A percentile compares a stretch with the other conserved stretches of the same genome.
Conservation (phyloP, 2,888 invertebrate species). For the Ferdinandea cuprea region DNA sequence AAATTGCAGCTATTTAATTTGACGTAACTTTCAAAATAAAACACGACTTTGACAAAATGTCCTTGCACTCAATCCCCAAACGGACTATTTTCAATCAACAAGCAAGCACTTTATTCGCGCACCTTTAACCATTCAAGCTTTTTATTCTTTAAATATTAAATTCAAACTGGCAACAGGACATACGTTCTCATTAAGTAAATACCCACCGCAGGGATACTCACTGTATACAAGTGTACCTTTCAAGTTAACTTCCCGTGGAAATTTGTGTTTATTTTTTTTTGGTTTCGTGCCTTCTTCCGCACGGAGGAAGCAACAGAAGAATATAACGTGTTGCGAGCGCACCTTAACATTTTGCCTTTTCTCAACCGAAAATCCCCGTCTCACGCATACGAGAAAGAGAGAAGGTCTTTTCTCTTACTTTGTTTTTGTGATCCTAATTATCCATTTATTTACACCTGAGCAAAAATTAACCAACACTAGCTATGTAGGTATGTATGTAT, state of each 20-base stretch:
- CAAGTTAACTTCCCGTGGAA: slow-evolving; percentile 32
- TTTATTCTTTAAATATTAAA: neutral
- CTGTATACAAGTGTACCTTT: slow-evolving; percentile 43
- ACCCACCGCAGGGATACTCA: slow-evolving; percentile 6
- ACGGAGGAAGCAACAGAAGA: neutral
- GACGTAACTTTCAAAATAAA: too few relatives aligned
- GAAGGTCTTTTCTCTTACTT: neutral
- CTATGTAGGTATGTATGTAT: neutral
- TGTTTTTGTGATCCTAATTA: slow-evolving; percentile 54
- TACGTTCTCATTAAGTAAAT: slow-evolving; percentile 36
- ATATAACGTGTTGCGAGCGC: neutral
- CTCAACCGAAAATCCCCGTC: neutral
- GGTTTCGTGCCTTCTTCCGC: too few relatives aligned
- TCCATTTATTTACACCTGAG: slow-evolving; percentile 72
- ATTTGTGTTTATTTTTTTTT: slow-evolving; percentile 12
- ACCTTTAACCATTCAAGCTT: neutral
- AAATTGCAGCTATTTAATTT: too few relatives aligned
- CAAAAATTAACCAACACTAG: slow-evolving; percentile 38
- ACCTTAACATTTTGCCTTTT: slow-evolving; percentile 23
- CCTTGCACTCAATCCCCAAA: neutral
- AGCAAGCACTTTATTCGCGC: neutral
- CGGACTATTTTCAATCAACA: neutral
- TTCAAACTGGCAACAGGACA: slow-evolving; percentile 14
- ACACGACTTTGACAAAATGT: too few relatives aligned
- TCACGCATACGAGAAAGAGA: neutral